Evolutionary conservation across 2,888 invertebrate genomes (phyloP).

Genomic region (Leptinotarsa peninsularis): DNA sequence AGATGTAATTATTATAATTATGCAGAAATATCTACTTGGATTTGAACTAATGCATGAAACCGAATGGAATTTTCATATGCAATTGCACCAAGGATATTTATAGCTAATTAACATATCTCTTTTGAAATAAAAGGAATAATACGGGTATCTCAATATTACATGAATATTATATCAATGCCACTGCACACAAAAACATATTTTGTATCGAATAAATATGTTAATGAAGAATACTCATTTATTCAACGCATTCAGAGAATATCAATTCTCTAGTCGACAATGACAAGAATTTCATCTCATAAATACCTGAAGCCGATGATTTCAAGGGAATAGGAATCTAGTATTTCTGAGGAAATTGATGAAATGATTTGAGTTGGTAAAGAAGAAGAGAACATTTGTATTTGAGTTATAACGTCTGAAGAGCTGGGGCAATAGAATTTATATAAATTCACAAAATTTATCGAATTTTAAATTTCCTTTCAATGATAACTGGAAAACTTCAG

Average conservation of each 20-base stretch:
- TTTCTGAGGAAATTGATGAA: too few species aligned
- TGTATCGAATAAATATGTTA: constrained; percentile 40
- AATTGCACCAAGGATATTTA: constrained; percentile 46
- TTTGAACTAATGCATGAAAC: constrained; percentile 36
- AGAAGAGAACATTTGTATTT: too few species aligned
- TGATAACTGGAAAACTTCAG: too few species aligned
- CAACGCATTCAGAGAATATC: constrained; percentile 25
- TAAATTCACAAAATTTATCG: too few species aligned
- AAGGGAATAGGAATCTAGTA: neutral
- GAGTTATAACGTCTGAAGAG: too few species aligned
- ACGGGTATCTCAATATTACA: constrained; percentile 44
- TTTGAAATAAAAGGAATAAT: constrained; percentile 44
- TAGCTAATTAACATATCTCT: constrained; percentile 46
- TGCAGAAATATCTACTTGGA: constrained; percentile 39
- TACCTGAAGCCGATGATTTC: neutral
- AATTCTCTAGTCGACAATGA: neutral
- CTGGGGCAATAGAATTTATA: too few species aligned
- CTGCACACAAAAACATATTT: constrained; percentile 34
- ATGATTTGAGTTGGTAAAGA: too few species aligned
- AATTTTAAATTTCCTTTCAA: too few species aligned
- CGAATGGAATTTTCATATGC: constrained; percentile 41
- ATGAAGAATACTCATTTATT: constrained; percentile 34
- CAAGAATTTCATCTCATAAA: neutral
- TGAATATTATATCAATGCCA: constrained; percentile 45
- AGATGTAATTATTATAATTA: constrained; percentile 45